Base-by-base conservation (phyloP, 2,113 vertebrate genomes). In the Pseudonaja textilis region DNA sequence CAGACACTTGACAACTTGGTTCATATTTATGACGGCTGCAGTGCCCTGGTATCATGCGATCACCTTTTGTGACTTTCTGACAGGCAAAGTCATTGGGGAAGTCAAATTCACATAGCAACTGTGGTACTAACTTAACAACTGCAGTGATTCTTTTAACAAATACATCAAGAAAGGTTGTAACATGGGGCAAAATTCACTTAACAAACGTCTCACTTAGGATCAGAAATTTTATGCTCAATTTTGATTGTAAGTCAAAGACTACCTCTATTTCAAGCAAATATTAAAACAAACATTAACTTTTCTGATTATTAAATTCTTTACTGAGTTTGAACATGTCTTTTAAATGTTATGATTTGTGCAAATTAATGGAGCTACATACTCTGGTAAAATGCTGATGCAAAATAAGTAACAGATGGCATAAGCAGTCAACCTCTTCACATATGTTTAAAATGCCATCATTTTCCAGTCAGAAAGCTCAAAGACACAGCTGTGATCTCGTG, bases 271-370 rank as follows among this genome's bases (percentile, higher is more conserved):
- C 88, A 94, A 95, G 42, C 50, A 91, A 0, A 23, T 42, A 61
- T 59, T 50, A 10, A 85, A 45, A 54, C 29, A 69, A 57, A 89
- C 50, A 95, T 47, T 57, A 81, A 92, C 14, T 29, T 59, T 94
- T 85, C 88, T 94, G 34, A 47, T 93, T 52, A 22, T 47, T 39
- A 29, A 56, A 42, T 26, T 88, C 50, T 90, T 52, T 93, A 93
- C 88, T 59, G 88, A 89, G 88, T 29, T 69, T 12, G 74, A 95
- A 92, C 94, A 91, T 94, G 92, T 74, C 89, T 93, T 94, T 90
- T 94, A 93, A 96, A 96, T 92, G 59, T 59, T 91, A 95, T 74
- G 26, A 50, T 55, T 69, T 16, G 26, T 47, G 55, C 16, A 50
- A 90, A n/a, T 69, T 20, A 64, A 64, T 50, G 59, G 29, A 59